A percentile compares a stretch with the other conserved stretches of the same genome.
These are phyloP conservation scores for Apeira syringaria DNA, from an alignment of 2,888 invertebrate species.

Conservation along the genomic window DNA sequence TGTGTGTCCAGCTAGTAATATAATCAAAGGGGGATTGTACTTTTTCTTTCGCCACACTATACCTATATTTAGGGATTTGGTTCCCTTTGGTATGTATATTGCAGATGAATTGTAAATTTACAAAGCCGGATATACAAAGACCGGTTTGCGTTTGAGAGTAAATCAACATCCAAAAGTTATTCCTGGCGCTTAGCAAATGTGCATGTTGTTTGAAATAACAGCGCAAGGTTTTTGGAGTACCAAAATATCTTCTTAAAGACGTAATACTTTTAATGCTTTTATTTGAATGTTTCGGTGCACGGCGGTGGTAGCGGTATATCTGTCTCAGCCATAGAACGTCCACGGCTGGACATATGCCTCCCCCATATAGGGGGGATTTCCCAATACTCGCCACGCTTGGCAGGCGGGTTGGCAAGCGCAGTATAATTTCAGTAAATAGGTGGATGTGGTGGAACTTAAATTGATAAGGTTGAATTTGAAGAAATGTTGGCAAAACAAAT, in stretches of 20 bases:
- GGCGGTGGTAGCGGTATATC: too few species aligned
- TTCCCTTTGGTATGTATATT: conserved; percentile 26
- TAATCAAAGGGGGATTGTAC: background rate
- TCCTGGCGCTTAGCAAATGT: conserved; percentile 26
- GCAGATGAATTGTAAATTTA: conserved; percentile 31
- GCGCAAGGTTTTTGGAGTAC: conserved; percentile 2
- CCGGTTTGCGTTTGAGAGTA: conserved; percentile 23
- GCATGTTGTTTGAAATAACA: conserved; percentile 14
- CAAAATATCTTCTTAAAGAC: conserved; percentile 9
- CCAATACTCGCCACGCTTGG: too few species aligned
- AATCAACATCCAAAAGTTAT: conserved; percentile 29
- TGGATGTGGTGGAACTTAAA: conserved; percentile 9
- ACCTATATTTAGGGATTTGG: conserved; percentile 11
- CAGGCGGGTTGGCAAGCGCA: too few species aligned
- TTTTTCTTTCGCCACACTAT: conserved; percentile 6
- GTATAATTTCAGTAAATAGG: too few species aligned
- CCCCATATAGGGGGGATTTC: too few species aligned
- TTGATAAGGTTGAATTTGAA: conserved; percentile 9
- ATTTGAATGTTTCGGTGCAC: conserved; percentile 6
- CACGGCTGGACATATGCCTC: too few species aligned
- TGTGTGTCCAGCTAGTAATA: too few species aligned
- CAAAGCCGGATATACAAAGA: conserved; percentile 23
- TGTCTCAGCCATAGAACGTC: too few species aligned
- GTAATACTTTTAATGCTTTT: conserved; percentile 10
- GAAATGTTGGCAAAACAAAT: too few species aligned